Base-by-base conservation (phyloP, 1,140 invertebrate species). In the Drosophila serrata region DNA sequence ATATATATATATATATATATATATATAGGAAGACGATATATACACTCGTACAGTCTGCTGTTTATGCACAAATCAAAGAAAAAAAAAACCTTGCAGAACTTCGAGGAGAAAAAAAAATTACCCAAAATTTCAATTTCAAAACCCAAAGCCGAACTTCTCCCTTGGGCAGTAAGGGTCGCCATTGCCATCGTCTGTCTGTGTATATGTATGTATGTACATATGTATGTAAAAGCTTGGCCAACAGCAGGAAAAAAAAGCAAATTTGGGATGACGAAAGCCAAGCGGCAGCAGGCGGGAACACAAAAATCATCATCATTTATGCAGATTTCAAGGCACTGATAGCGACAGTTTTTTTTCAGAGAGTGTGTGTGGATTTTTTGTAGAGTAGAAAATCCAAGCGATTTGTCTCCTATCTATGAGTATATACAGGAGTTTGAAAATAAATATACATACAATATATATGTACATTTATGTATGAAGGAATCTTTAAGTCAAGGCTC, bases 291-390 rank as follows among this genome's bases (percentile, higher is more conserved):
- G 40, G 27, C 43, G 33, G 29, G 43, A 45, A 69, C 64, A 57
- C 68, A 64, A 70, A 82, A 86, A 87, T 79, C 70, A 77, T 88
- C 84, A 87, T 87, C 80, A 84, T 84, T 88, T 87, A 87, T 87
- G 84, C 84, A 88, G 80, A 87, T 87, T 86, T 82, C 53, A 69
- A 74, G 72, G 72, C 80, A 80, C 33, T 73, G 84, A 87, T 88
- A 90, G 76, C 67, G 79, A 85, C 79, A 69, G 63, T 74, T 84
- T 69, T 82, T 64, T 75, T 27, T 33, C 12, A 1, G 7, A 45
- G 73, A 61, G 48, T 76, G 49, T 69, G 65, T 72, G 64, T 19
- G 42, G 31, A 11, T 27, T 40, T 63, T 49, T 24, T 60, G n/a
- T 4, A 6, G 27, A n/a, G 22, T 24, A 24, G 24, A 24, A 8